Evolutionary conservation across 2,888 invertebrate genomes (phyloP).

Genomic region (Empis stercorea): DNA sequence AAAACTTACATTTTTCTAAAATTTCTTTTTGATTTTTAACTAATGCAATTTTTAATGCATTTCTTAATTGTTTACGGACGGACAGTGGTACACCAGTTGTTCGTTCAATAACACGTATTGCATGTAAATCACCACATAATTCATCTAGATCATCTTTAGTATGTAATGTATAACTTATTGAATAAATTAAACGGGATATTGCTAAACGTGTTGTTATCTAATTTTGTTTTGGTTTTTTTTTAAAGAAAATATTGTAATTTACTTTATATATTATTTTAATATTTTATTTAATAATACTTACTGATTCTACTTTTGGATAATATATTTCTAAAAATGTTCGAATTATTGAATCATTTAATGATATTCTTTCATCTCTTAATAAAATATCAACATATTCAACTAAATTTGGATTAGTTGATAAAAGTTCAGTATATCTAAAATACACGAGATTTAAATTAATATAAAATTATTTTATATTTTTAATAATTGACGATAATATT

Average conservation of each 20-base stretch:
- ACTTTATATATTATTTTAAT: not conserved
- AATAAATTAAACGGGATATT: constrained; percentile 34
- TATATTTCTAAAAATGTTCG: constrained; percentile 79
- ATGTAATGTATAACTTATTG: constrained; percentile 34
- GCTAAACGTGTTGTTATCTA: constrained; percentile 32
- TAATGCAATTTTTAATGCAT: constrained; percentile 29
- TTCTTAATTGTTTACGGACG: constrained; percentile 32
- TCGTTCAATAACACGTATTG: constrained; percentile 35
- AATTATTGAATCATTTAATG: constrained; percentile 70
- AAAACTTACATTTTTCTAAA: constrained; percentile 23
- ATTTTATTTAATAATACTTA: not conserved
- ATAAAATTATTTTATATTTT: no score
- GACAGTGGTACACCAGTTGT: constrained; percentile 33
- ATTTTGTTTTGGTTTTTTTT: no score
- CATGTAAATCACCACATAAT: constrained; percentile 35
- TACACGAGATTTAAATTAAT: constrained; percentile 11
- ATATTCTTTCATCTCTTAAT: constrained; percentile 72
- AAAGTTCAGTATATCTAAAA: constrained; percentile 62
- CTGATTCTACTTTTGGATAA: constrained; percentile 62
- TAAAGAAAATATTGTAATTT: not conserved
- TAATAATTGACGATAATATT: not conserved
- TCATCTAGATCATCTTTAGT: constrained; percentile 36
- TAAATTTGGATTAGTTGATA: constrained; percentile 69
- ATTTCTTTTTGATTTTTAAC: constrained; percentile 29
- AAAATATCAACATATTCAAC: constrained; percentile 87